Base-by-base conservation (phyloP, 2,888 invertebrate species). In the Bhutanitis thaidina region DNA sequence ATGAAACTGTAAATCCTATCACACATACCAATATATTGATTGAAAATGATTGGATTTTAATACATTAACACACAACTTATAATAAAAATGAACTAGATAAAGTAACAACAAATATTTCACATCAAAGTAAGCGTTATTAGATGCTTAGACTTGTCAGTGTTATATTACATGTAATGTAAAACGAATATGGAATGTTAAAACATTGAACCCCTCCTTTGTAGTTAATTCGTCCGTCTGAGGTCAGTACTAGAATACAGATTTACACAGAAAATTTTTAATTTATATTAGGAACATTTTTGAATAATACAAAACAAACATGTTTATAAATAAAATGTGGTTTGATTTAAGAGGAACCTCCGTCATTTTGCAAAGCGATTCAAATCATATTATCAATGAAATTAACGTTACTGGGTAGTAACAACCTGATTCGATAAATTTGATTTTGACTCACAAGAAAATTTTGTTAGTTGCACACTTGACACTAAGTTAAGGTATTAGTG, bases 31-130 rank as follows among this genome's bases (percentile, higher is more conserved):
- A 62, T 56, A 61, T 54, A 67, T 61, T 62, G 67, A 74, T 74
- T 67, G 58, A 58, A 64, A 65, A 67, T 64, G 71, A 75, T 73
- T 70, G 54, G 55, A 60, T 58, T 56, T 53, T 54, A 75, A 71
- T 71, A 66, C 69, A 72, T 71, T 68, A 55, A 56, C 57, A 36
- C 36, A 15, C 20, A 14, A 14, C 46, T 41, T 16, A 45, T 47
- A 39, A 47, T 47, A 40, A 38, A 41, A 34, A 30, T n/a, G 10
- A 39, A 32, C 14, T 34, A 34, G 35, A 46, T 15, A 34, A 15
- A 35, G 14, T 32, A 34, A 32, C 5, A 39, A 49, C 37, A 12
- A 37, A 38, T 49, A 49, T 43, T 37, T 49, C 41, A 49, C 49
- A 43, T 9, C 30, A 12, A 5, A 37, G 25, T 34, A 34, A 43